These are phyloP conservation scores for Spilosoma lubricipeda DNA, from an alignment of 2,888 invertebrate species.

Conservation along the genomic window DNA sequence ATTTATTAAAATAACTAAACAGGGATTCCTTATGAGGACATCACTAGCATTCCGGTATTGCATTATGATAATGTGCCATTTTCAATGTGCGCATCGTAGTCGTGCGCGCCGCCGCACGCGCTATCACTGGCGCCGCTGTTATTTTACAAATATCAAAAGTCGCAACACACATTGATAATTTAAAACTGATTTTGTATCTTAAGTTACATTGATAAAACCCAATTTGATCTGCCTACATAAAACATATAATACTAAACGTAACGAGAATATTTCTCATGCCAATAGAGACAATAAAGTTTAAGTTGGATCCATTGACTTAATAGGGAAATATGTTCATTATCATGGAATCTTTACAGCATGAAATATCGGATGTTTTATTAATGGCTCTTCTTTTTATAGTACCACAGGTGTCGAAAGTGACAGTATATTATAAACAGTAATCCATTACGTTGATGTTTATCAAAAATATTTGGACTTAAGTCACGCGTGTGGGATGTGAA, in stretches of 20 bases:
- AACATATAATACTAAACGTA: conserved; percentile 48
- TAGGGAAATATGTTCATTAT: conserved; percentile 62
- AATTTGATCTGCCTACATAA: conserved; percentile 22
- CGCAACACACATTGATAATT: conserved; percentile 31
- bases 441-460: conserved; percentile 67
- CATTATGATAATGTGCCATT: conserved; percentile 84
- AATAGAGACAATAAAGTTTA: conserved; percentile 61
- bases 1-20: conserved; percentile 69
- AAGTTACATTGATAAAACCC: conserved; percentile 20
- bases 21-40: conserved; percentile 70
- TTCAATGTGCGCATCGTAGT: conserved; percentile 77
- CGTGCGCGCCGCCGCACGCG: conserved; percentile 69
- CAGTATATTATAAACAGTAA: conserved; percentile 59
- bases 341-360: conserved; percentile 61
- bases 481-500: conserved; percentile 71
- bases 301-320: conserved; percentile 55
- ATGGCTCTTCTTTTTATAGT: conserved; percentile 57
- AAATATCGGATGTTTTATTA: conserved; percentile 64
- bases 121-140: conserved; percentile 70
- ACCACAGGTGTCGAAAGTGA: conserved; percentile 61
- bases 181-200: conserved; percentile 41
- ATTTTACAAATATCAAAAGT: conserved; percentile 39
- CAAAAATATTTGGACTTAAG: conserved; percentile 74
- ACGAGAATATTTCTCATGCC: conserved; percentile 53
- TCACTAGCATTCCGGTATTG: conserved; percentile 79